Base-by-base conservation (phyloP, 2,888 invertebrate genomes). In the Sphaerophoria rueppellii region DNA sequence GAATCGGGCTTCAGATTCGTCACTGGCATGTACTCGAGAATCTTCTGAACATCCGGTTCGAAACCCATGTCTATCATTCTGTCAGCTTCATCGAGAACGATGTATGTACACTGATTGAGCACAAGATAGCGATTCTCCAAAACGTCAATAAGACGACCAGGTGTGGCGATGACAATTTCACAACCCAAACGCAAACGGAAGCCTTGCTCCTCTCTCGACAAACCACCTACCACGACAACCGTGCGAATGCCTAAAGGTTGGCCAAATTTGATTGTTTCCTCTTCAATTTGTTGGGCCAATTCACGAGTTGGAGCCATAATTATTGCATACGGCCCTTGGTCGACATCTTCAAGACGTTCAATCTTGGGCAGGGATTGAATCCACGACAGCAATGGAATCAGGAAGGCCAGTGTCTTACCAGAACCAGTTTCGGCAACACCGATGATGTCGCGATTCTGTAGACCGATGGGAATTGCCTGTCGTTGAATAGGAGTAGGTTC, bases 61-160 rank as follows among this genome's bases (percentile, higher is more conserved):
- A 99, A 99, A 91, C 99, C 99, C 97, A 99, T 99, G 93, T 99
- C 99, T 92, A 99, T 98, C 99, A 99, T 99, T 90, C 99, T 95
- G 93, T 99, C 99, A 43, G 99, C 99, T 93, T 98, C 97, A 89
- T 98, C 97, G 70, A 97, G 93, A 4, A 98, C 99, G 81, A 99
- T 98, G 91, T 99, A 99, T 0, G 99, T 99, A 92, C 99, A 99
- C 90, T 99, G 97, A 91, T 96, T 97, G 14, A 99, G 93, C 7
- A 99, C 99, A 87, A 99, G 93, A 91, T 99, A 99, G 80, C 99
- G 94, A 92, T 99, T 99, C 92, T 99, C 99, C 83, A 99, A 92
- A 0, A 99, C 99, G 92, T 99, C 99, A 87, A 99, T 98, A 57
- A 99, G 94, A 94, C 99, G 97, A 93, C 99, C 99, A 4, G 99